Conservation (phyloP, 35 echinoderm and acorn worm species). For the Heliocidaris erythrogramma region DNA sequence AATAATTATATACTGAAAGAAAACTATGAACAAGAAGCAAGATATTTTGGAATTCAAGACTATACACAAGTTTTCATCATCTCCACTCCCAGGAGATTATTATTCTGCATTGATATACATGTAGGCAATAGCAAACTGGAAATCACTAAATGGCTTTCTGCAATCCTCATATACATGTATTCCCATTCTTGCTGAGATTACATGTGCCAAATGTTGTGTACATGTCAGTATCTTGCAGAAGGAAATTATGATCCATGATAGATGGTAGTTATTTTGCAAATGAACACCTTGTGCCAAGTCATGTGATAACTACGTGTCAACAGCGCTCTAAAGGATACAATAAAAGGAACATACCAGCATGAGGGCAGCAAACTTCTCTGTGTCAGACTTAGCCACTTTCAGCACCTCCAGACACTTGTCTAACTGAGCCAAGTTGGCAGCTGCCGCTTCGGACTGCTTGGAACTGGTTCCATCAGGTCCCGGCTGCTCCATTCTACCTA, state of each 20-base stretch:
- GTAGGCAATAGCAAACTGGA: too few relatives aligned
- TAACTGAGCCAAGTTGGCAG: conserved; percentile 39
- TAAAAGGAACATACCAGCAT: conserved; percentile 65
- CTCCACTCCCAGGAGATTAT: too few relatives aligned
- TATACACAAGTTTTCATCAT: too few relatives aligned
- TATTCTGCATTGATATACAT: too few relatives aligned
- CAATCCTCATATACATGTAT: too few relatives aligned
- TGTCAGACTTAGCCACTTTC: conserved; percentile 73
- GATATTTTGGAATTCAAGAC: too few relatives aligned
- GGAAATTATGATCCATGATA: background rate
- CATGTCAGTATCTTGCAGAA: too few relatives aligned
- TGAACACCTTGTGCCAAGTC: background rate
- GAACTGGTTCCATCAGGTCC: conserved; percentile 20
- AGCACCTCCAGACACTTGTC: conserved; percentile 79
- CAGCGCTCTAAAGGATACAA: background rate
- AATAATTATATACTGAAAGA: too few relatives aligned
- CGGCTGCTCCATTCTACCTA: conserved; percentile 23
- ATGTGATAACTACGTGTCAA: background rate
- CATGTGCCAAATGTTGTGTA: too few relatives aligned
- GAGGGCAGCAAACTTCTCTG: conserved; percentile 91
- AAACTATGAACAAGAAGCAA: too few relatives aligned
- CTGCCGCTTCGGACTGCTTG: background rate
- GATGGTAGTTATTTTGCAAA: background rate
- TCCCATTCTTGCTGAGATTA: too few relatives aligned
- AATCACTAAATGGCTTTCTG: too few relatives aligned